Evolutionary conservation across 2,113 vertebrate genomes (phyloP), one percentile per base, ranked within the genome.

Genomic region (Enhydra lutris): DNA sequence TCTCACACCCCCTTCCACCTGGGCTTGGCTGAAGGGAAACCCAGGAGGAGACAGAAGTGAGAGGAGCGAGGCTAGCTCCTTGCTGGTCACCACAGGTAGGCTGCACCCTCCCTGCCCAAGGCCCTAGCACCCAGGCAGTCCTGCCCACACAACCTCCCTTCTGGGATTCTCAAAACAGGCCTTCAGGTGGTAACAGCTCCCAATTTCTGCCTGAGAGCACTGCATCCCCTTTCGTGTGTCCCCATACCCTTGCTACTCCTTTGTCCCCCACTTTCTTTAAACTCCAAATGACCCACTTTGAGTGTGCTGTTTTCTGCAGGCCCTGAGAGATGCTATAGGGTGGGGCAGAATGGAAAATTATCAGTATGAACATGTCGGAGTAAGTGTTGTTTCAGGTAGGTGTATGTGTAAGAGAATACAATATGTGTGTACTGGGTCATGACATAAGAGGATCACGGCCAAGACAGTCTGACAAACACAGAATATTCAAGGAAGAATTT

Each of bases 41-140:
- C 31, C 4, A 0, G 18, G 8, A 0, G 24, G 15, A 63, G 26
- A 11, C 12, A 18, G 45, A 23, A 29, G 34, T 3, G 2, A 15
- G 24, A 55, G 34, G 71, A 11, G 4, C 1, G 18, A 61, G 85
- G 39, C 36, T 29, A 52, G 34, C 4, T 0, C 9, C 24, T 73
- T 15, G 24, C 63, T 47, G 57, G 14, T 31, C 12, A 1, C 88
- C n/a, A 24, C 2, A 26, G 26, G 45, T 36, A 69, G 21, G 26
- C 59, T 17, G 45, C 7, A 6, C 10, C 23, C 17, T 59, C 36
- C 36, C 59, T 31, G 69, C 3, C 39, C 73, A 74, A 74, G 73
- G 23, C 21, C 17, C 55, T 1, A 17, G 67, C 2, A 1, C 4
- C 52, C 47, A 15, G 74, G 18, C 21, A 39, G 87, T 13, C 7